A percentile compares a stretch with the other conserved stretches of the same genome.
These are phyloP conservation scores for Orientallactaga bullata DNA, from an alignment of 2,113 vertebrate genomes.

Conservation along the genomic window DNA sequence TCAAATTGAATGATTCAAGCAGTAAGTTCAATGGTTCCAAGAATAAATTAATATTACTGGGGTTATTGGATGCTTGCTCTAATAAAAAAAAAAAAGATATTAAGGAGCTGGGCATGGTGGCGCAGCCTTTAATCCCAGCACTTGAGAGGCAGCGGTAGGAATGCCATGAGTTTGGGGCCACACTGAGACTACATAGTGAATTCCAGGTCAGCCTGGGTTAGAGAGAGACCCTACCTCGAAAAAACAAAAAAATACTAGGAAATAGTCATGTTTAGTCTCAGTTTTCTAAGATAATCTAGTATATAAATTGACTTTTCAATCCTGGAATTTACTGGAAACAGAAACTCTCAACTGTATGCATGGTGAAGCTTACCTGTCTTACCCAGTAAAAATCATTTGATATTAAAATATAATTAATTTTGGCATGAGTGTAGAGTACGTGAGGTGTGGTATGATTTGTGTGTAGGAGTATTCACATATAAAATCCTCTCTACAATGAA, in stretches of 20 bases:
- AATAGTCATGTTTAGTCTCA: background rate
- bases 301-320: background rate
- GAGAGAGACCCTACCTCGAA: too few species aligned
- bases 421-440: too few species aligned
- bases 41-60: slow-evolving; percentile 10
- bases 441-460: too few species aligned
- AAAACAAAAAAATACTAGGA: background rate
- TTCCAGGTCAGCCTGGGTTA: too few species aligned
- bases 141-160: too few species aligned
- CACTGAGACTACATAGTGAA: too few species aligned
- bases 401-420: background rate
- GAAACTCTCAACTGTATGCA: slow-evolving; percentile 1
- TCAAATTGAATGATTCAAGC: background rate
- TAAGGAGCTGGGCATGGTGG: too few species aligned
- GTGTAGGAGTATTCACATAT: too few species aligned
- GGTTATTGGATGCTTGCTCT: background rate
- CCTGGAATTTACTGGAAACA: background rate
- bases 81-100: too few species aligned
- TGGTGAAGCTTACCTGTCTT: background rate
- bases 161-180: too few species aligned
- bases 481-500: too few species aligned
- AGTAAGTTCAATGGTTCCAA: background rate
- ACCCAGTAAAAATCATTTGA: slow-evolving; percentile 37
- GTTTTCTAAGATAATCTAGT: slow-evolving; percentile 8
- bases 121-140: too few species aligned